phyloP scores from a whole-genome alignment of 2,797 vertebrate species.

The Oryzias sinensis region DNA sequence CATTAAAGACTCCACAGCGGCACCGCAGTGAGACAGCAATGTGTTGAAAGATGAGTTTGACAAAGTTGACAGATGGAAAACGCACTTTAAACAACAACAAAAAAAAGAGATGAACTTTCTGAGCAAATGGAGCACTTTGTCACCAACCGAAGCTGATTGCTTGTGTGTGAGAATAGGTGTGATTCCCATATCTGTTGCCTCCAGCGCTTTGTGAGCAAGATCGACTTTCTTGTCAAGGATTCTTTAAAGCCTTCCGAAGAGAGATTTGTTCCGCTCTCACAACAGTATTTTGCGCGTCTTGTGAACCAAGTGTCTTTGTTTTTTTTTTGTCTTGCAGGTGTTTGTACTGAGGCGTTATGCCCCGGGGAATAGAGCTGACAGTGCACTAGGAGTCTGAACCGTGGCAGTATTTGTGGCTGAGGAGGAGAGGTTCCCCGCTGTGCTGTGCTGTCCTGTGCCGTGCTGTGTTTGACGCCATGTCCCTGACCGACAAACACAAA shows the following conservation, averaged over 20 bases:
- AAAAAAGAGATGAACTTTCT: conserved; percentile 49
- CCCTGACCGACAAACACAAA: conserved; percentile 85
- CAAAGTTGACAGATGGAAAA: conserved; percentile 46
- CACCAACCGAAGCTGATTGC: conserved; percentile 36
- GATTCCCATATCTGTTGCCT: conserved; percentile 61
- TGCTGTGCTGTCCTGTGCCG: conserved; percentile 42
- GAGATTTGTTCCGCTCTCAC: conserved; percentile 35
- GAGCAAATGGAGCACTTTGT: conserved; percentile 63
- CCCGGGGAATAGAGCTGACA: conserved; percentile 70
- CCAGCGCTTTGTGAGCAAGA: conserved; percentile 57
- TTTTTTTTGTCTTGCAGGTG: conserved; percentile 62
- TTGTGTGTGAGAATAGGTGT: conserved; percentile 31
- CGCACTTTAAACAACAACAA: conserved; percentile 38
- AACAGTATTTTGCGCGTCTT: conserved; percentile 37
- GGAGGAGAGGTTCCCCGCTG: conserved; percentile 51
- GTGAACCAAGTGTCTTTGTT: conserved; percentile 26
- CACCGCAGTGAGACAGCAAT: conserved; percentile 34
- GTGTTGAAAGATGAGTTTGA: conserved; percentile 46
- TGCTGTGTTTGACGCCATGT: conserved; percentile 71
- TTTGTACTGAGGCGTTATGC: conserved; percentile 75
- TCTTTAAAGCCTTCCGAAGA: conserved; percentile 59
- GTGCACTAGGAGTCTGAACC: conserved; percentile 73
- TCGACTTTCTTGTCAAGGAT: conserved; percentile 61
- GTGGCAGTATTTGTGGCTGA: conserved; percentile 56
- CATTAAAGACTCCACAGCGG: conserved; percentile 35